Evolutionary conservation across 2,797 vertebrate genomes (phyloP).

Genomic region (Phyllotis vaccarum): DNA sequence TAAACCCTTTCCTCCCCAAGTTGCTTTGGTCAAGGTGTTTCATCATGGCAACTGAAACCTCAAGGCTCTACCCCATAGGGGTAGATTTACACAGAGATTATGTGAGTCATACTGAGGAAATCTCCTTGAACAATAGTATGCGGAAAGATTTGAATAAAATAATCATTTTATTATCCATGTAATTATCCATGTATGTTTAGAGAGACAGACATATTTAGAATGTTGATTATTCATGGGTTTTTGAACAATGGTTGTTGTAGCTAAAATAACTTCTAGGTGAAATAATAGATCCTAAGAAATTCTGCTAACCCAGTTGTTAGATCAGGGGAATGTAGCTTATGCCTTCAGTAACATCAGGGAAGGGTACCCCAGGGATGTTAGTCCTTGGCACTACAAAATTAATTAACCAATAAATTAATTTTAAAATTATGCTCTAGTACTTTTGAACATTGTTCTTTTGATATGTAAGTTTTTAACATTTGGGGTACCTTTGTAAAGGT

Average conservation of each 20-base stretch:
- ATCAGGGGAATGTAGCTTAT: background rate
- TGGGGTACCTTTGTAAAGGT: background rate
- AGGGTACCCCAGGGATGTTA: background rate
- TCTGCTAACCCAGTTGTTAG: background rate
- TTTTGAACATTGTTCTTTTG: background rate
- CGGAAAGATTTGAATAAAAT: constrained; percentile 49
- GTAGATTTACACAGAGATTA: constrained; percentile 25
- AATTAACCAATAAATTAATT: background rate
- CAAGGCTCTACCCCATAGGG: background rate
- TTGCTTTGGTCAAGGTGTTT: background rate
- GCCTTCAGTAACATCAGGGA: background rate
- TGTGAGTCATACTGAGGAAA: background rate
- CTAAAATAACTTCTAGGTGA: constrained; percentile 40
- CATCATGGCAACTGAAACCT: background rate
- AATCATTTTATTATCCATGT: background rate
- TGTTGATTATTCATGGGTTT: background rate
- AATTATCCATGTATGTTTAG: background rate
- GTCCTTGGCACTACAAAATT: background rate
- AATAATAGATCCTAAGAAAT: constrained; percentile 18
- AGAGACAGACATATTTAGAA: constrained; percentile 11
- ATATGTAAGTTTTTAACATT: background rate
- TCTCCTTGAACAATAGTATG: background rate
- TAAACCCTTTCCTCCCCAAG: background rate
- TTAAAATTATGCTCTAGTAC: background rate
- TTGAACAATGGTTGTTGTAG: background rate